Base-by-base conservation (phyloP, 2,113 vertebrate genomes). In the Sminthopsis crassicaudata region DNA sequence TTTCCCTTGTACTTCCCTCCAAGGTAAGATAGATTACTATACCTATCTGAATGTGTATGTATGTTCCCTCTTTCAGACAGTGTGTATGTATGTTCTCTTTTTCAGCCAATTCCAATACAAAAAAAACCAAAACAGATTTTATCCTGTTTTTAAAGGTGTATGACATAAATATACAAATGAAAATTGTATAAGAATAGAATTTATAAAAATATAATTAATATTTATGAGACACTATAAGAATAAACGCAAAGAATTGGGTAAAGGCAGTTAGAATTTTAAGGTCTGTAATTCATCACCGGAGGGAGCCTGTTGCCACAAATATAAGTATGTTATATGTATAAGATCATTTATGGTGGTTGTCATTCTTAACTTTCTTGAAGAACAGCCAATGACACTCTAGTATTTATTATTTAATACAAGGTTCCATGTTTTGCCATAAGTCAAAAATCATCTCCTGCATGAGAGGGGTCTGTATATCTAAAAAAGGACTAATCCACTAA, bases 381-480 rank as follows among this genome's bases (percentile, higher is more conserved):
- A 84, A 27, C 76, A 92, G n/a, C 26, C 53, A n/a, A 57, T 89
- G 92, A 94, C 50, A 60, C 89, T 92, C 93, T 22, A 89, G 5
- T 14, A 91, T 84, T 84, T 95, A 60, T 88, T 67, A 84, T 50
- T 52, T 9, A 54, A 0, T 84, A 26, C 48, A 91, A 54, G 26
- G 89, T 8, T 84, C 6, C n/a, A 22, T 84, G 2, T 42, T 84
- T 84, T 19, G 1, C 4, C 67, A 84, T 23, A 84, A 23, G 36
- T 42, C 67, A 84, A 14, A 67, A 7, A 42, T 6, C 19, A 23
- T 42, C 67, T 84, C 67, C 67, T 42, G 6, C 67, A 84, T 22
- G 36, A n/a, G n/a, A 97, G 96, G 92, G 52, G 19, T 90, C 91
- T 96, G 2, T 84, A 95, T 76, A 60, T 92, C 46, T 88, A 93